These are phyloP conservation scores for Cheiracanthium punctorium DNA, from an alignment of 2,888 invertebrate species.

Conservation along the genomic window DNA sequence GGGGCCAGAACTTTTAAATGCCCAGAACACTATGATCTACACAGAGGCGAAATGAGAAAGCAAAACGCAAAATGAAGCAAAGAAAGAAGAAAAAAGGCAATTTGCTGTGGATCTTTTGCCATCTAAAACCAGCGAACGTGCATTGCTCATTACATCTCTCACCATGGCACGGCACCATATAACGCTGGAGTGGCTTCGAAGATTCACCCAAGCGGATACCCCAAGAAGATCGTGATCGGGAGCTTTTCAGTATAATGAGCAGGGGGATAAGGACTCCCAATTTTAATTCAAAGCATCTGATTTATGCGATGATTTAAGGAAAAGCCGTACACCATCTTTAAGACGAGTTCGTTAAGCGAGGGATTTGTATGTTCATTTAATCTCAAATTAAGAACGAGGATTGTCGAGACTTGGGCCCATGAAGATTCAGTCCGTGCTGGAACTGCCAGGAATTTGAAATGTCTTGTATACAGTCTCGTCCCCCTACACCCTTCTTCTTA, in stretches of 20 bases:
- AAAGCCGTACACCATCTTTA: not conserved
- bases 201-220: conserved; percentile 1
- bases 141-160: not conserved
- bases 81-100: too few species aligned
- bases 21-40: too few species aligned
- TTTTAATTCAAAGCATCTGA: conserved; percentile 12
- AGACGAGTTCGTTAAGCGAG: not conserved
- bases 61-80: too few species aligned
- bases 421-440: too few species aligned
- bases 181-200: not conserved
- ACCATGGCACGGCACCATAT: not conserved
- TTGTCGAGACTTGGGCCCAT: not conserved
- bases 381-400: not conserved
- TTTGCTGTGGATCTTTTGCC: too few species aligned
- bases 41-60: too few species aligned
- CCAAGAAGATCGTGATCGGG: not conserved
- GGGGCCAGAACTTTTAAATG: too few species aligned
- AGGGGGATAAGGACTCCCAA: not conserved
- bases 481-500: too few species aligned
- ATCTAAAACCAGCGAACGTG: not conserved
- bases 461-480: too few species aligned
- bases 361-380: not conserved
- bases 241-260: conserved; percentile 5
- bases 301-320: not conserved
- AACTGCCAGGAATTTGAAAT: too few species aligned